These are phyloP conservation scores for Lagothrix lagotricha DNA, from an alignment of 2,797 vertebrate species.

Conservation along the genomic window DNA sequence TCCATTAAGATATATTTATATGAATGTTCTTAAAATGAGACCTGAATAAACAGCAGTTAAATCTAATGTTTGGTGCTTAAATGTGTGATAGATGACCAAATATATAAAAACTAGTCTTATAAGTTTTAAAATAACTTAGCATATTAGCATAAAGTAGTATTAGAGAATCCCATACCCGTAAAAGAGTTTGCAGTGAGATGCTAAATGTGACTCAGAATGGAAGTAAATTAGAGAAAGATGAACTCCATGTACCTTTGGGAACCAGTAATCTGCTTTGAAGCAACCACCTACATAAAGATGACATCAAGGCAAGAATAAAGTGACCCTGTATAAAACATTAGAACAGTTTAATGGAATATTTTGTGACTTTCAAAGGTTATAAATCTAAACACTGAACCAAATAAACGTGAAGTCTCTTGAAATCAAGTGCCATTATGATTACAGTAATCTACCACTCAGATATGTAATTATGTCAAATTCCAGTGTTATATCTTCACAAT, in stretches of 20 bases:
- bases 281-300: neutral
- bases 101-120: neutral
- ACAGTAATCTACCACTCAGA: neutral
- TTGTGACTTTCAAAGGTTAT: neutral
- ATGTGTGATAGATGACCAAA: neutral
- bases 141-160: neutral
- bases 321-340: neutral
- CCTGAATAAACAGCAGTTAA: neutral
- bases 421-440: neutral
- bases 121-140: neutral
- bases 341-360: neutral
- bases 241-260: neutral
- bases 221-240: neutral
- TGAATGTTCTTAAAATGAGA: neutral
- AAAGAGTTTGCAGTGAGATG: neutral
- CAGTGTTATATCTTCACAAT: neutral
- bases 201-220: neutral
- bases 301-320: neutral
- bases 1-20: neutral
- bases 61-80: neutral
- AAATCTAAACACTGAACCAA: neutral
- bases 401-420: neutral
- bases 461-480: neutral
- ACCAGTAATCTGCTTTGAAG: neutral
- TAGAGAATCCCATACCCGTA: neutral